Base-by-base conservation (phyloP, 2,797 vertebrate species). In the Myotis findleyi region DNA sequence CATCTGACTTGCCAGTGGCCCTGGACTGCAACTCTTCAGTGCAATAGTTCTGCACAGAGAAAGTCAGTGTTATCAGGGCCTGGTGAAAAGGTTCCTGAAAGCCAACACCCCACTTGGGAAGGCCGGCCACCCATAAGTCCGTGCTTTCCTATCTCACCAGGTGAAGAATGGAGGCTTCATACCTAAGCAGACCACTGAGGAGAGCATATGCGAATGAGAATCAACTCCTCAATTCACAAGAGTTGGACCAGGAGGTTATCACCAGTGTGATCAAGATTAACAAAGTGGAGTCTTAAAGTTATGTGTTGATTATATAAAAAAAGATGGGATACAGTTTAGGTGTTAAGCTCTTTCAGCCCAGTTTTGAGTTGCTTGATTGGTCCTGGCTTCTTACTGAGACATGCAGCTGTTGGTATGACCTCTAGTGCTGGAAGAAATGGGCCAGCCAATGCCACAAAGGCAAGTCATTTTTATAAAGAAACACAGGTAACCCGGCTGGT, bases 1-100 rank as follows among this genome's bases (percentile, higher is more conserved):
- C 88, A 91, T 80, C n/a, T 79, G 77, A 18, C 38, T 96, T 80
- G 33, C 76, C 10, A 62, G 14, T 3, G 13, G 49, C 36, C 18
- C 23, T 41, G 36, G 36, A 76, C 98, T 76, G 98, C 98, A 88
- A 98, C 98, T 66, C 98, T 98, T 59, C 98, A 98, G 90, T 98
- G 98, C 98, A 98, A 98, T 98, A 98, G 98, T 82, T 36, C 98
- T 96, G 97, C 97, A 97, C 98, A 96, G 98, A 98, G 97, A 98
- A 98, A 95, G 98, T 91, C 96, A 97, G 93, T 1, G 98, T 98
- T 86, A 98, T 98, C 98, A 98, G 98, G 98, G 98, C 98, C 98
- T 98, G 87, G 98, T 98, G 97, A 98, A 98, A 97, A 98, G 98
- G 98, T 98, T 98, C 97, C 98, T 98, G 98, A 98, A 98, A 96